Conservation (phyloP, 1,140 invertebrate species). For the Protaetia brevitarsis region DNA sequence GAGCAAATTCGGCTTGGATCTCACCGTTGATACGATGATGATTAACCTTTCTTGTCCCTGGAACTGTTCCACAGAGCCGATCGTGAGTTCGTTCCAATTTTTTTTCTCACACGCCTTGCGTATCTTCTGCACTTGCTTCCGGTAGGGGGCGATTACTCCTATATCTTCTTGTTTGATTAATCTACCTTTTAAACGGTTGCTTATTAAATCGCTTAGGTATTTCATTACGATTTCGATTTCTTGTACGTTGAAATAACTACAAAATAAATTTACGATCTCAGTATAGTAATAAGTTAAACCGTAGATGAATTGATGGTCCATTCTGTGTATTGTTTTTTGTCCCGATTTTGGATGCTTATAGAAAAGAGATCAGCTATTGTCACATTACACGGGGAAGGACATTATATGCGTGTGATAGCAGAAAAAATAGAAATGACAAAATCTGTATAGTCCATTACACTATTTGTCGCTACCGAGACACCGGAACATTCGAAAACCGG, state of each 20-base stretch:
- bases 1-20: constrained; percentile 56
- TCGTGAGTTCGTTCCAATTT: constrained; percentile 64
- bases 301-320: no score
- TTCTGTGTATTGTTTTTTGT: no score
- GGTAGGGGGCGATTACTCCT: constrained; percentile 89
- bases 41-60: constrained; percentile 86
- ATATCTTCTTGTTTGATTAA: constrained; percentile 68
- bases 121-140: constrained; percentile 80
- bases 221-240: constrained; percentile 52
- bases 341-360: no score
- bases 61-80: constrained; percentile 92
- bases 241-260: constrained; percentile 62
- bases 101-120: constrained; percentile 60
- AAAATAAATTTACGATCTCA: constrained; percentile 30
- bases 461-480: no score
- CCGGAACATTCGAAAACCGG: no score
- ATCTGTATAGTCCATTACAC: no score
- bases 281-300: not conserved
- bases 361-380: no score
- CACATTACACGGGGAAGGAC: no score
- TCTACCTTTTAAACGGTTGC: constrained; percentile 58
- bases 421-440: no score
- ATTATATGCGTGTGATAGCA: no score
- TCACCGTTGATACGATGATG: constrained; percentile 83
- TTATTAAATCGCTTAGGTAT: constrained; percentile 54